Evolutionary conservation across 2,888 invertebrate genomes (phyloP).

Genomic region (Yponomeuta plumbellus): DNA sequence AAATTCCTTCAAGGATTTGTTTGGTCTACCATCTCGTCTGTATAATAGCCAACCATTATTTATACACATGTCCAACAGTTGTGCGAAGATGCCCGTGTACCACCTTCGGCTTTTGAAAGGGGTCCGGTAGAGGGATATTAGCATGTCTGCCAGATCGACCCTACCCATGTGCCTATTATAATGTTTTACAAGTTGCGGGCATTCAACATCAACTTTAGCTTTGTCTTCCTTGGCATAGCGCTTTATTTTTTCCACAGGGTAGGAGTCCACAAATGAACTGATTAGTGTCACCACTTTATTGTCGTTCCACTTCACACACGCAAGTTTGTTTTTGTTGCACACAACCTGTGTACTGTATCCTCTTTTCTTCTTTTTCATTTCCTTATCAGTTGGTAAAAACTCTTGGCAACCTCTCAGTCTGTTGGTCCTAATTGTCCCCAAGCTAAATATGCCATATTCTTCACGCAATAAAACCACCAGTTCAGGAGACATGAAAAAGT

Average conservation of each 20-base stretch:
- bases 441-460: slow-evolving; percentile 14
- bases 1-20: background rate
- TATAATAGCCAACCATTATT: background rate
- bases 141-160: slow-evolving; percentile 25
- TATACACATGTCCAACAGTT: background rate
- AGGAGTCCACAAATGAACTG: slow-evolving; percentile 25
- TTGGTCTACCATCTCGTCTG: background rate
- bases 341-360: slow-evolving; percentile 1
- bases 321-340: background rate
- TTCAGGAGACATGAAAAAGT: too few species aligned
- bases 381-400: background rate
- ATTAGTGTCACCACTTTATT: slow-evolving; percentile 26
- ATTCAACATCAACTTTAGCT: slow-evolving; percentile 21
- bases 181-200: slow-evolving; percentile 25
- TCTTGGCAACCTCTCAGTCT: slow-evolving; percentile 10
- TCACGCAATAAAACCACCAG: too few species aligned
- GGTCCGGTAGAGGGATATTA: slow-evolving; percentile 5
- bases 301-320: slow-evolving; percentile 24
- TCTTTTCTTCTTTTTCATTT: slow-evolving; percentile 1
- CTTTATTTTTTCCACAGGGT: slow-evolving; percentile 23
- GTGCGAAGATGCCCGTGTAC: background rate
- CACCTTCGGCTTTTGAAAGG: background rate
- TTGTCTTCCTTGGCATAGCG: slow-evolving; percentile 25
- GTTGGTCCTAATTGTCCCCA: slow-evolving; percentile 16
- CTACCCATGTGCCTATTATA: slow-evolving; percentile 32